A percentile compares a stretch with the other conserved stretches of the same genome.
These are phyloP conservation scores for Diuraphis noxia DNA, from an alignment of 1,140 invertebrate genomes.

Conservation along the genomic window DNA sequence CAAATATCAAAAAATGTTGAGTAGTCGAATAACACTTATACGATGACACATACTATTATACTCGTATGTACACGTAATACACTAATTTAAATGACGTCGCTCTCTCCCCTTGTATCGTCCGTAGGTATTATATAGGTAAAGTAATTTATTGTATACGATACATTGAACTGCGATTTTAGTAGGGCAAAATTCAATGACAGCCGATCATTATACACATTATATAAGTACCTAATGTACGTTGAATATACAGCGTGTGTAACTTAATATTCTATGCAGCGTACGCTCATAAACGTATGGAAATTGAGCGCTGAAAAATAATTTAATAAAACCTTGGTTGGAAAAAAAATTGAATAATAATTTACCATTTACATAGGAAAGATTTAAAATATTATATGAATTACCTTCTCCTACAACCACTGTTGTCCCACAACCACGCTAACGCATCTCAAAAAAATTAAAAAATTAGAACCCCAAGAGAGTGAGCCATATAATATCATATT, in stretches of 20 bases:
- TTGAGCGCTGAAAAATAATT: not conserved
- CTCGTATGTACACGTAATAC: not conserved
- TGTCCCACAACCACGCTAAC: not conserved
- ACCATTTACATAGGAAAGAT: not conserved
- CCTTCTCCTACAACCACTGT: not conserved
- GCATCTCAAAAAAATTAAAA: not conserved
- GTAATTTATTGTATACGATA: not conserved
- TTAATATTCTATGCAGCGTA: not conserved
- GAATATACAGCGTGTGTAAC: not conserved
- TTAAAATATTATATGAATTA: not conserved
- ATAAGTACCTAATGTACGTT: not conserved
- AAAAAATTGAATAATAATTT: not conserved
- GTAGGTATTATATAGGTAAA: too few relatives aligned
- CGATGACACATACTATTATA: not conserved
- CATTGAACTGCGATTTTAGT: slow-evolving; percentile 12
- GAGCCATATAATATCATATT: not conserved
- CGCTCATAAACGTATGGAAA: not conserved
- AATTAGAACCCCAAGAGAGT: not conserved
- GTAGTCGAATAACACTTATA: not conserved
- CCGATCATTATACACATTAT: not conserved
- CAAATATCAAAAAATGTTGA: not conserved
- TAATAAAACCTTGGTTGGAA: not conserved
- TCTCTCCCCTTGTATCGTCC: too few relatives aligned
- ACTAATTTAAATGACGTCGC: not conserved
- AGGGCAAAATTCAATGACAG: not conserved